These are phyloP conservation scores for Lypha dubia DNA, from an alignment of 2,888 invertebrate genomes.

Conservation along the genomic window DNA sequence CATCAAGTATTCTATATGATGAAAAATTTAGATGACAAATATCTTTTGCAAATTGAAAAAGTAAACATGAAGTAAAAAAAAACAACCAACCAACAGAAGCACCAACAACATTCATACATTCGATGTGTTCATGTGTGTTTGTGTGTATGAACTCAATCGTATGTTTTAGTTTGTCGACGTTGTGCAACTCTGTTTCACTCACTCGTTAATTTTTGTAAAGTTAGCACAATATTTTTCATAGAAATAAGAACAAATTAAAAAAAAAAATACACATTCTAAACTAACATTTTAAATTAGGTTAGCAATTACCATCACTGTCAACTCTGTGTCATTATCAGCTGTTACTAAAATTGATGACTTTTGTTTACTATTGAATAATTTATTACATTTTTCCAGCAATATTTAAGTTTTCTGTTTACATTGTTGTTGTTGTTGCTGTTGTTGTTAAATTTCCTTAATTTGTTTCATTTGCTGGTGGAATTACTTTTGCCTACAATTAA, in stretches of 20 bases:
- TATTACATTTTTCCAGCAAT: neutral
- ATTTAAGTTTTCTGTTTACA: neutral
- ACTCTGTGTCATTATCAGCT: slow-evolving; percentile 47
- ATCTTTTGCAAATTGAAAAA: slow-evolving; percentile 67
- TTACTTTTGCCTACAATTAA: neutral
- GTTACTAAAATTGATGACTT: slow-evolving; percentile 49
- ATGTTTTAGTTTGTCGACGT: slow-evolving; percentile 14
- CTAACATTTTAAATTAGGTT: slow-evolving; percentile 51
- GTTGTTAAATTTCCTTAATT: too few species aligned
- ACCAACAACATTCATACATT: neutral
- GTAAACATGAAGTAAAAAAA: slow-evolving; percentile 44
- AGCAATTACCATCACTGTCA: slow-evolving; percentile 55
- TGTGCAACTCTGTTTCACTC: slow-evolving; percentile 9
- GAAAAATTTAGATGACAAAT: slow-evolving; percentile 71
- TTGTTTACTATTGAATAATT: slow-evolving; percentile 50
- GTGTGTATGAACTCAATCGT: too few species aligned
- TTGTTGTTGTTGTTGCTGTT: too few species aligned
- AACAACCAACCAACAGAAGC: neutral
- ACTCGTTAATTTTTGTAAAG: slow-evolving; percentile 49
- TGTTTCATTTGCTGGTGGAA: neutral
- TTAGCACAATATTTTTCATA: slow-evolving; percentile 45
- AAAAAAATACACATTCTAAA: slow-evolving; percentile 8
- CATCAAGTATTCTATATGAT: slow-evolving; percentile 70
- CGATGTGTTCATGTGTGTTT: neutral
- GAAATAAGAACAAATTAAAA: neutral